Conservation (phyloP, 2,888 invertebrate genomes). For the Nomada lathburiana region DNA sequence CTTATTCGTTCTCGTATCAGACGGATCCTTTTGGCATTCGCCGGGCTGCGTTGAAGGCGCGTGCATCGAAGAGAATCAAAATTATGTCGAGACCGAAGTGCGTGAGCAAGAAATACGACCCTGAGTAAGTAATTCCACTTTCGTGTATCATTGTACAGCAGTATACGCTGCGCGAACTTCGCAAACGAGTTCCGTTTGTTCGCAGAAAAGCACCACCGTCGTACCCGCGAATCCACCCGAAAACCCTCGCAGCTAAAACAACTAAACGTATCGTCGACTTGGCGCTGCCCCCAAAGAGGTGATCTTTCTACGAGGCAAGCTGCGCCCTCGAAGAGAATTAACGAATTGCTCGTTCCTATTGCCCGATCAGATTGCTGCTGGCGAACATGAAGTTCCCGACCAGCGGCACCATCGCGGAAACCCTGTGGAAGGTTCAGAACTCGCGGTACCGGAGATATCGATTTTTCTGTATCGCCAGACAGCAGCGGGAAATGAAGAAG, state of each 20-base stretch:
- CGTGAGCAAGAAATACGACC: constrained; percentile 72
- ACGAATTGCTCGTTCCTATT: constrained; percentile 32
- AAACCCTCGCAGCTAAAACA: constrained; percentile 61
- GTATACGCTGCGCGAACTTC: too few species aligned
- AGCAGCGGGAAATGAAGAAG: constrained; percentile 64
- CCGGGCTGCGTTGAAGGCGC: constrained; percentile 72
- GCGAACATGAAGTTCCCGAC: constrained; percentile 40
- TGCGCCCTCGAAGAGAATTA: constrained; percentile 2
- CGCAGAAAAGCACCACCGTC: constrained; percentile 63
- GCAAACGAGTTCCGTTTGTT: neutral
- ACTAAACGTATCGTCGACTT: constrained; percentile 74
- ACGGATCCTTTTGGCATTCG: constrained; percentile 65
- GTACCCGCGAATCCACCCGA: constrained; percentile 66
- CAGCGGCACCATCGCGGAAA: constrained; percentile 47
- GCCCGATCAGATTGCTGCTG: constrained; percentile 45
- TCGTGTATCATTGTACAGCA: neutral
- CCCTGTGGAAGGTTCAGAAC: constrained; percentile 66
- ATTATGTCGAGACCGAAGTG: constrained; percentile 75
- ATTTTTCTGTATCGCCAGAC: constrained; percentile 75
- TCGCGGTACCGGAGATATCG: constrained; percentile 78
- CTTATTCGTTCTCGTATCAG: constrained; percentile 52
- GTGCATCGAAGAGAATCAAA: constrained; percentile 74
- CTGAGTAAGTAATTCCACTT: constrained; percentile 67
- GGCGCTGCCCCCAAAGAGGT: constrained; percentile 74
- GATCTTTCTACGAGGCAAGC: neutral